These are phyloP conservation scores for Propithecus coquereli DNA, from an alignment of 2,113 vertebrate genomes.

Conservation along the genomic window DNA sequence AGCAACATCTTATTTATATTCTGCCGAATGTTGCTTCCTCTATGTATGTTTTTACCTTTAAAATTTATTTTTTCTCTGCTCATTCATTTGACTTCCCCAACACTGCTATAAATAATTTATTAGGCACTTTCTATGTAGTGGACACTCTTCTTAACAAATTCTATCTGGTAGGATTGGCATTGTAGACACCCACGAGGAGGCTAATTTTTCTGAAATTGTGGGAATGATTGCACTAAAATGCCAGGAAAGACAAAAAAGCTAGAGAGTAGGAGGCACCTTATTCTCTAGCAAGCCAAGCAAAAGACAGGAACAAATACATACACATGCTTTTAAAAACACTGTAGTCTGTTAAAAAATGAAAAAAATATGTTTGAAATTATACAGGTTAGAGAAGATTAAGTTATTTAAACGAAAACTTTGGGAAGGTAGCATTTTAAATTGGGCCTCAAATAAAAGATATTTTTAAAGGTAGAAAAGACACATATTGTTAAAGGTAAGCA, in stretches of 20 bases:
- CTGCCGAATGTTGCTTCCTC: background rate
- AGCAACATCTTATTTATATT: background rate
- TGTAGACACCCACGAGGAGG: background rate
- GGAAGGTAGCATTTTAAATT: background rate
- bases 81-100: background rate
- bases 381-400: background rate
- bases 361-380: background rate
- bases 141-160: background rate
- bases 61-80: slow-evolving; percentile 7
- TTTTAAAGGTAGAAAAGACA: background rate
- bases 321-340: background rate
- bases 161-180: rapidly evolving
- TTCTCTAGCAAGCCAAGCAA: background rate
- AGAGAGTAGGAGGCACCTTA: rapidly evolving
- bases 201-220: background rate
- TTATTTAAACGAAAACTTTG: background rate
- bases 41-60: background rate
- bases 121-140: background rate
- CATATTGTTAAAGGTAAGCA: background rate
- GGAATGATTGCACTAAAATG: background rate
- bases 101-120: background rate
- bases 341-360: background rate
- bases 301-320: background rate
- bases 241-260: background rate
- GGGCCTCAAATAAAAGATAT: background rate